phyloP scores from a whole-genome alignment of 2,797 vertebrate genomes.

The Gymnopithys bicolor region DNA sequence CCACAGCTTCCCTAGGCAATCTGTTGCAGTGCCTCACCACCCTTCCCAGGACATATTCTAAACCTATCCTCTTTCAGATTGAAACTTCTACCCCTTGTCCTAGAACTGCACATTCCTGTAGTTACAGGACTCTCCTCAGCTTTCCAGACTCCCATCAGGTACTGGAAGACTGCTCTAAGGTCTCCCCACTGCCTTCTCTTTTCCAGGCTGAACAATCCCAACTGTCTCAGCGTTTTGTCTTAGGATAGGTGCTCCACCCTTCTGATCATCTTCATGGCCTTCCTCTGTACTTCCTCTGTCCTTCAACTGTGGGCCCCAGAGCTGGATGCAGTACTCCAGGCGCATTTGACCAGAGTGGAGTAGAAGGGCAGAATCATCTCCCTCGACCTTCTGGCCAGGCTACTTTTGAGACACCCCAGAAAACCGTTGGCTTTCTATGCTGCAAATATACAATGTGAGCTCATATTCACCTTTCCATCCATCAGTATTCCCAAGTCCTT shows the following conservation, averaged over 20 bases:
- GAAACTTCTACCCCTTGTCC: neutral
- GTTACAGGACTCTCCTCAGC: neutral
- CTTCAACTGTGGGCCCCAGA: neutral
- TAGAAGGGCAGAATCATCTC: neutral
- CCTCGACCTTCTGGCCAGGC: neutral
- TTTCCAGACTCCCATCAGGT: neutral
- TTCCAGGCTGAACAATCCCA: neutral
- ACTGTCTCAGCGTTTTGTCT: neutral
- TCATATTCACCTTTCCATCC: neutral
- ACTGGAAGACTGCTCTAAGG: neutral
- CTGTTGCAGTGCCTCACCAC: neutral
- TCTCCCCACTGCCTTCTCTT: neutral
- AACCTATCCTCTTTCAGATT: neutral
- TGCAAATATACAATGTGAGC: neutral
- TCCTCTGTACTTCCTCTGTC: neutral
- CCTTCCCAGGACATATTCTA: neutral
- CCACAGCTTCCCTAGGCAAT: neutral
- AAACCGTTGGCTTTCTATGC: neutral
- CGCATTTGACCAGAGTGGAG: neutral
- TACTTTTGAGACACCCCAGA: neutral
- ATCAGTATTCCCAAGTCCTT: neutral
- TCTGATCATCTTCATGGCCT: neutral
- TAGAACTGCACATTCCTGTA: too few species aligned
- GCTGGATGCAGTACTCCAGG: neutral
- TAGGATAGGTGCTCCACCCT: neutral